These are phyloP conservation scores for Caenorhabditis drosophilae DNA, from an alignment of 2,888 invertebrate genomes.

Conservation along the genomic window DNA sequence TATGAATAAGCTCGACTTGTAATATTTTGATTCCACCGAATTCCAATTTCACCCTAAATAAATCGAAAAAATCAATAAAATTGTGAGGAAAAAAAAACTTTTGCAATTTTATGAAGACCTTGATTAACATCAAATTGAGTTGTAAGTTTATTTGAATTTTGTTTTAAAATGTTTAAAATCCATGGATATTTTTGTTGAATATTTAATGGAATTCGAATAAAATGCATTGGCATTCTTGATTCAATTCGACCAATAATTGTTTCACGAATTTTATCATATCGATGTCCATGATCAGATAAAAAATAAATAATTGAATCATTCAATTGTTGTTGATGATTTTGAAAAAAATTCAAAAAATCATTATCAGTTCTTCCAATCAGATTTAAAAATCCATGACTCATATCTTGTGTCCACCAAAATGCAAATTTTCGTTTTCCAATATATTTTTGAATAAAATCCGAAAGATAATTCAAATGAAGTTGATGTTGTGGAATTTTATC, in stretches of 20 bases:
- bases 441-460: slow-evolving; percentile 42
- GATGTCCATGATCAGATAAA: slow-evolving; percentile 71
- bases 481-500: slow-evolving; percentile 43
- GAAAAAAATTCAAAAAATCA: slow-evolving; percentile 44
- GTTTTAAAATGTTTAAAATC: slow-evolving; percentile 58
- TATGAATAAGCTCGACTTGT: slow-evolving; percentile 30
- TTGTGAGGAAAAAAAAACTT: too few relatives aligned
- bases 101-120: slow-evolving; percentile 57
- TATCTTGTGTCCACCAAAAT: slow-evolving; percentile 56
- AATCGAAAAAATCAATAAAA: too few relatives aligned
- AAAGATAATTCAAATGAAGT: slow-evolving; percentile 47
- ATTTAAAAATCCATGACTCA: slow-evolving; percentile 57
- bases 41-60: slow-evolving; percentile 19
- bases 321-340: slow-evolving; percentile 33
- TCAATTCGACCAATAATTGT: slow-evolving; percentile 71
- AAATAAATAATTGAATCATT: slow-evolving; percentile 55
- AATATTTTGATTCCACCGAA: slow-evolving; percentile 3
- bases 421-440: slow-evolving; percentile 48
- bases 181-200: slow-evolving; percentile 66
- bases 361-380: slow-evolving; percentile 48
- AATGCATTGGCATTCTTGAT: slow-evolving; percentile 70
- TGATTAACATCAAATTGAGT: slow-evolving; percentile 71
- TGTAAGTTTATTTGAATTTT: slow-evolving; percentile 69
- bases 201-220: slow-evolving; percentile 68
- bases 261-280: slow-evolving; percentile 70